Percentiles rank a stretch among this genome's conserved stretches.
These are phyloP conservation scores for Operophtera brumata DNA, from an alignment of 2,888 invertebrate genomes.

Conservation along the genomic window DNA sequence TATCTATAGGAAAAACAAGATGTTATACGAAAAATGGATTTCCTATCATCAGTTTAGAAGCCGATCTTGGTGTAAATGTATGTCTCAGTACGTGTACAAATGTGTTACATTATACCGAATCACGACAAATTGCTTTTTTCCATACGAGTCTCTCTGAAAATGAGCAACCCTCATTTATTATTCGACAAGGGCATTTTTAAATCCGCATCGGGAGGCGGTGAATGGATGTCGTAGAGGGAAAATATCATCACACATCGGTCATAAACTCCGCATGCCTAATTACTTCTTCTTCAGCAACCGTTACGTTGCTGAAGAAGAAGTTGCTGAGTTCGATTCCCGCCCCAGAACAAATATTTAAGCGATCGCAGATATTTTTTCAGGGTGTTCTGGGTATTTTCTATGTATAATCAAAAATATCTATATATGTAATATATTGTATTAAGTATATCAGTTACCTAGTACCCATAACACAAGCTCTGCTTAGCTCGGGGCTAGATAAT, in stretches of 20 bases:
- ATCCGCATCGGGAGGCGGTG: slow-evolving; percentile 19
- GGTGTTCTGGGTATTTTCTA: no score
- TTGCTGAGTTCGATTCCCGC: no score
- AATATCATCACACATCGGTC: background rate
- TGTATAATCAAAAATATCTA: no score
- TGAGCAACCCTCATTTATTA: slow-evolving; percentile 33
- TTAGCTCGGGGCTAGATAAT: no score
- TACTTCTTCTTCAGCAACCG: no score
- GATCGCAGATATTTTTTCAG: no score
- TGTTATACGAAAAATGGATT: background rate
- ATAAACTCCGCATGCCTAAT: background rate
- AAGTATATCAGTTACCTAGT: no score
- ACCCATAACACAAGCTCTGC: no score
- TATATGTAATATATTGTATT: no score
- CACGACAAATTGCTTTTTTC: slow-evolving; percentile 30
- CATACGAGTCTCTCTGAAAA: slow-evolving; percentile 23
- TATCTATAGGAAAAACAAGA: no score
- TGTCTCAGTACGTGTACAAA: slow-evolving; percentile 1
- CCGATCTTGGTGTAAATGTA: background rate
- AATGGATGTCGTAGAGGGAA: slow-evolving; percentile 14
- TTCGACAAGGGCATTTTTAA: slow-evolving; percentile 31
- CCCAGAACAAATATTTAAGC: no score
- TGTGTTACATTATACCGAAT: slow-evolving; percentile 23
- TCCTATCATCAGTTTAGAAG: background rate
- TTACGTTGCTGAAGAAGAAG: no score